A percentile compares a stretch with the other conserved stretches of the same genome.
Conservation (phyloP, 1,140 invertebrate genomes). For the Dolichoris vasculosae region DNA sequence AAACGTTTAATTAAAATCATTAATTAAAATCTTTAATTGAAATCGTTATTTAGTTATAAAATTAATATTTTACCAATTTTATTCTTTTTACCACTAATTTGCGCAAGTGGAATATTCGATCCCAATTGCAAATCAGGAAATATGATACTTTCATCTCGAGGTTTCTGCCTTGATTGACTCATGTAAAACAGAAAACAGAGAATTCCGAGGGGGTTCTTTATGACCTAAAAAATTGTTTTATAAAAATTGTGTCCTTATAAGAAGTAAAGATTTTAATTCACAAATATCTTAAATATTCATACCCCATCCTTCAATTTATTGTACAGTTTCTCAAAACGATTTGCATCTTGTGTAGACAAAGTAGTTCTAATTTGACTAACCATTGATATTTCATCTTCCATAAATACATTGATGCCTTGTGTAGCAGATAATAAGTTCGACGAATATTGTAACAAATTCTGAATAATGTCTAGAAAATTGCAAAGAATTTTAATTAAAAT, state of each 20-base stretch:
- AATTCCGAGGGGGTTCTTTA: constrained; percentile 65
- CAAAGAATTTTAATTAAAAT: constrained; percentile 25
- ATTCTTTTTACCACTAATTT: constrained; percentile 64
- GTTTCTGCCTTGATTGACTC: constrained; percentile 60
- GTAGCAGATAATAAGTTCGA: constrained; percentile 68
- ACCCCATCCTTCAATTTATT: constrained; percentile 71
- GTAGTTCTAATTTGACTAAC: constrained; percentile 67
- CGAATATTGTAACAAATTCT: constrained; percentile 62
- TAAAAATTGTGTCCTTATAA: background rate
- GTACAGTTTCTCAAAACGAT: constrained; percentile 69
- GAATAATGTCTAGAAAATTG: constrained; percentile 48
- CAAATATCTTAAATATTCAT: constrained; percentile 37
- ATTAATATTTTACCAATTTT: constrained; percentile 20
- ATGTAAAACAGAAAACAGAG: constrained; percentile 67
- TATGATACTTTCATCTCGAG: constrained; percentile 61
- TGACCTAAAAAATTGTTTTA: constrained; percentile 57
- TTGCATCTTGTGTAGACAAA: constrained; percentile 62
- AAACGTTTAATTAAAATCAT: too few species aligned
- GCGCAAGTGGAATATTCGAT: constrained; percentile 62
- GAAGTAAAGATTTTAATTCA: constrained; percentile 7
- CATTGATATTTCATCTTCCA: constrained; percentile 68
- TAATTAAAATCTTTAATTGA: constrained; percentile 32
- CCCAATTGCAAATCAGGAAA: constrained; percentile 66
- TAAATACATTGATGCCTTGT: constrained; percentile 64
- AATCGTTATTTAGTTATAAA: background rate